Evolutionary conservation across 92 coral and sea anemone species (phyloP), one percentile per base, ranked within the genome.

Genomic region (Phenganax subtilis): DNA sequence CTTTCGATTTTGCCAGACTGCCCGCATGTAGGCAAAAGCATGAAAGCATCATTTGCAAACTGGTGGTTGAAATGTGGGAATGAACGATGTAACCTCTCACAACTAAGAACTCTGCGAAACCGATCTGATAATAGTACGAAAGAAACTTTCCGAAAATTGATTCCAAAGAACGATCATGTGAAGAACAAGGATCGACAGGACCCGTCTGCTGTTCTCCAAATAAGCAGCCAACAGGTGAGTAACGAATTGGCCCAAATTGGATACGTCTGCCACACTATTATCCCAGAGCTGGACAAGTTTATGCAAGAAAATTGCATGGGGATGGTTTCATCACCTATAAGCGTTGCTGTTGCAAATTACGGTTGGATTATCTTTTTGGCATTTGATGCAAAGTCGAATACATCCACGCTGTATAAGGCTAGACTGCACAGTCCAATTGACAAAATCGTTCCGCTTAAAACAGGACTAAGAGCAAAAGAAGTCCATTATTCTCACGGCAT

Each of bases 131-230:
- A 72, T 57, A 37, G 12, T 2, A 84, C 87, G 53, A 77, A 76
- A 68, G 83, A 76, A 17, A 55, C 1, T 7, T 76, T 84, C 27
- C 37, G 83, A 57, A 77, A 84, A 56, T 53, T 84, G 60, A 68
- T 84, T 31, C 84, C 87, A 54, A 67, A 77, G 54, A 84, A 84
- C 14, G 84, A 84, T 27, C 78, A 84, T 16, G 83, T 84, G 44
- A 84, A 77, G n/a, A 84, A 77, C 82, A 84, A 76, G 77, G 83
- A 84, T 76, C 66, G 83, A 76, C 87, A 76, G 55, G 83, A 84
- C 72, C 87, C 79, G 3, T 55, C 82, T 7, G 72, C 87, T 6
- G 87, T 84, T 66, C 84, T 77, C 25, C 54, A 59, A 59, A 75
- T 75, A 28, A 74, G 81, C 75, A 83, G 74, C 56, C 52, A 83